These are phyloP conservation scores for Orgyia antiqua DNA, from an alignment of 2,888 invertebrate genomes.

Conservation along the genomic window DNA sequence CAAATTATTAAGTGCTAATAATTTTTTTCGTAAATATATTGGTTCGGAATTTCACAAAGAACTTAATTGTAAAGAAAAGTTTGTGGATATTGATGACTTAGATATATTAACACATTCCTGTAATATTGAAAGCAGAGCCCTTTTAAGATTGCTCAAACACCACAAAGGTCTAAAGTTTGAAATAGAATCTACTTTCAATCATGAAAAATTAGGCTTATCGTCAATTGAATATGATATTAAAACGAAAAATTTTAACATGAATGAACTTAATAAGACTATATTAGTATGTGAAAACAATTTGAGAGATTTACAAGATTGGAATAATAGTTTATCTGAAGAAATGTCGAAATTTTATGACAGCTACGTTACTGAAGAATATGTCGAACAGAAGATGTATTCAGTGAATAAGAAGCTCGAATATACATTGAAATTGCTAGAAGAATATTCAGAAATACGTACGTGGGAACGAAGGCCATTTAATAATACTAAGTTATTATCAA, in stretches of 20 bases:
- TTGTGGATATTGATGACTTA: slow-evolving; percentile 14
- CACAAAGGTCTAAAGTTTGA: slow-evolving; percentile 20
- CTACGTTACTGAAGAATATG: slow-evolving; percentile 35
- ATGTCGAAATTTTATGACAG: slow-evolving; percentile 31
- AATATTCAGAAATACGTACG: slow-evolving; percentile 11
- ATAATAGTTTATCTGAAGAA: slow-evolving; percentile 18
- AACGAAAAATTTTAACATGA: slow-evolving; percentile 25
- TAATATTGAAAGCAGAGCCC: slow-evolving; percentile 28
- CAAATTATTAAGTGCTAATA: slow-evolving; percentile 7
- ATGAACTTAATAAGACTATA: slow-evolving; percentile 6
- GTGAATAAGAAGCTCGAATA: slow-evolving; percentile 17
- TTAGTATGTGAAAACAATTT: slow-evolving; percentile 20
- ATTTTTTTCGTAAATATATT: slow-evolving; percentile 29
- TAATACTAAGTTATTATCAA: too few relatives aligned
- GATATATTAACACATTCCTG: slow-evolving; percentile 23
- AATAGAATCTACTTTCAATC: slow-evolving; percentile 16
- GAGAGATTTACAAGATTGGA: slow-evolving; percentile 16
- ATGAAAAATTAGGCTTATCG: slow-evolving; percentile 5
- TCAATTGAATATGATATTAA: slow-evolving; percentile 31
- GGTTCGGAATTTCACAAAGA: slow-evolving; percentile 20
- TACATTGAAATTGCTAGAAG: slow-evolving; percentile 16
- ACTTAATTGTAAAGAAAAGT: slow-evolving; percentile 23
- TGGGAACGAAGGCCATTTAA: slow-evolving; percentile 15
- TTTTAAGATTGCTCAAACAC: slow-evolving; percentile 11
- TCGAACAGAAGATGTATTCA: slow-evolving; percentile 25